Percentiles rank a stretch among this genome's conserved stretches.
Evolutionary conservation across 2,888 invertebrate species (phyloP).

Genomic region (Ectobius pallidus): DNA sequence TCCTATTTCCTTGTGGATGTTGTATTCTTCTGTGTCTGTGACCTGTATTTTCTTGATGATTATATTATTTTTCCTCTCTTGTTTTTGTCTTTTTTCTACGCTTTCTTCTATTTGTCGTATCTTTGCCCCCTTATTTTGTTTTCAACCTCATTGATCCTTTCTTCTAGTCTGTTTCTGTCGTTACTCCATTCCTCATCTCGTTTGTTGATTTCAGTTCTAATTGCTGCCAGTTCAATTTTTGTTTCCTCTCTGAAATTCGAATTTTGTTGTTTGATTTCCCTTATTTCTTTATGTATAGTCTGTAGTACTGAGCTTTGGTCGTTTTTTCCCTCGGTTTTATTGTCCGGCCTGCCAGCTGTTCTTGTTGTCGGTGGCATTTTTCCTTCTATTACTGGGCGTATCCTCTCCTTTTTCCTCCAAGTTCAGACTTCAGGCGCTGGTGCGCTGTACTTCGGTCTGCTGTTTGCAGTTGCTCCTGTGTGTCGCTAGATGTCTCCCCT

Average conservation of each 20-base stretch:
- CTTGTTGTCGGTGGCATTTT: not conserved
- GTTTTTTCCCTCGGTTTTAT: not conserved
- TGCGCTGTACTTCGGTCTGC: not conserved
- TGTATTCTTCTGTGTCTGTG: too few species aligned
- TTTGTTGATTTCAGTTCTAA: slow-evolving; percentile 6
- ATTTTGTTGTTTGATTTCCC: slow-evolving; percentile 11
- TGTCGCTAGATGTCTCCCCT: not conserved
- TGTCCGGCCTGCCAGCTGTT: not conserved
- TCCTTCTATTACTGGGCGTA: not conserved
- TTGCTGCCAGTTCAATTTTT: slow-evolving; percentile 3
- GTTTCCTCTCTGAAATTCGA: slow-evolving; percentile 1
- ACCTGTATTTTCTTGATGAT: too few species aligned
- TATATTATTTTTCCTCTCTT: too few species aligned
- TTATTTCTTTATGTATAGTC: slow-evolving; percentile 10
- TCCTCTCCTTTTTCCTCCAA: not conserved
- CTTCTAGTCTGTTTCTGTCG: too few species aligned
- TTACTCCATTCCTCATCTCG: not conserved
- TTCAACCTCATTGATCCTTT: too few species aligned
- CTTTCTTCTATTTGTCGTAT: not conserved
- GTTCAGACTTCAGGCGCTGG: not conserved
- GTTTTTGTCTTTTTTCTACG: too few species aligned
- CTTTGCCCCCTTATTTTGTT: not conserved
- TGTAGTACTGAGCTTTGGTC: not conserved
- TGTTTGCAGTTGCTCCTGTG: not conserved
- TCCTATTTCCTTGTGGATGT: too few species aligned